phyloP scores from a whole-genome alignment of 2,113 vertebrate genomes.

The Addax nasomaculatus region DNA sequence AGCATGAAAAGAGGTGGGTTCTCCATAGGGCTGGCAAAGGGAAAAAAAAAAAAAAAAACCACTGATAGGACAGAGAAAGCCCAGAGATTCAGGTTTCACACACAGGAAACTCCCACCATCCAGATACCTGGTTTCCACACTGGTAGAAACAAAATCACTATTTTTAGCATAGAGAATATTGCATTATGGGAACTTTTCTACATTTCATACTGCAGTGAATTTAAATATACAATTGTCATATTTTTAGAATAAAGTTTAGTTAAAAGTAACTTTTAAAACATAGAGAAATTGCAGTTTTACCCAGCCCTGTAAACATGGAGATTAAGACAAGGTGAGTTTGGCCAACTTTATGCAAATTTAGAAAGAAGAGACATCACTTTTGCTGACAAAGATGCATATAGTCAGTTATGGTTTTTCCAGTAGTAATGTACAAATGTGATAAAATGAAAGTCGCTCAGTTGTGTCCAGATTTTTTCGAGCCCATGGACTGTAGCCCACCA shows the following conservation, averaged over 20 bases:
- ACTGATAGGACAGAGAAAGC: fast-evolving
- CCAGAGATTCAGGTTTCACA: background rate
- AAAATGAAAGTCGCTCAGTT: background rate
- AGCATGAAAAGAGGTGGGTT: background rate
- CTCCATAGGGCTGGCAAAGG: fast-evolving
- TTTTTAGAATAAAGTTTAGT: background rate
- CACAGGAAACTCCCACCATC: fast-evolving
- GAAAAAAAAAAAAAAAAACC: fast-evolving
- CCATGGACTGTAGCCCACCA: background rate
- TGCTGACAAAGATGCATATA: background rate
- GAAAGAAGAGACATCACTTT: background rate
- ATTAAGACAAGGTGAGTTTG: background rate
- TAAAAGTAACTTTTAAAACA: background rate
- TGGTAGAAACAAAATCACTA: no score
- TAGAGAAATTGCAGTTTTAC: background rate
- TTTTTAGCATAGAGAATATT: background rate
- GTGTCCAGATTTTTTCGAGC: background rate
- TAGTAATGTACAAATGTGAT: background rate
- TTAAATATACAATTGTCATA: background rate
- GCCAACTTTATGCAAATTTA: background rate
- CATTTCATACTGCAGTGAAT: background rate
- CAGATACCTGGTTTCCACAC: fast-evolving
- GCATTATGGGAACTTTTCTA: background rate
- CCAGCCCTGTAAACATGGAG: background rate
- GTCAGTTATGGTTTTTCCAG: background rate